Conservation (phyloP, 2,888 invertebrate species). For the Diogma glabrata region DNA sequence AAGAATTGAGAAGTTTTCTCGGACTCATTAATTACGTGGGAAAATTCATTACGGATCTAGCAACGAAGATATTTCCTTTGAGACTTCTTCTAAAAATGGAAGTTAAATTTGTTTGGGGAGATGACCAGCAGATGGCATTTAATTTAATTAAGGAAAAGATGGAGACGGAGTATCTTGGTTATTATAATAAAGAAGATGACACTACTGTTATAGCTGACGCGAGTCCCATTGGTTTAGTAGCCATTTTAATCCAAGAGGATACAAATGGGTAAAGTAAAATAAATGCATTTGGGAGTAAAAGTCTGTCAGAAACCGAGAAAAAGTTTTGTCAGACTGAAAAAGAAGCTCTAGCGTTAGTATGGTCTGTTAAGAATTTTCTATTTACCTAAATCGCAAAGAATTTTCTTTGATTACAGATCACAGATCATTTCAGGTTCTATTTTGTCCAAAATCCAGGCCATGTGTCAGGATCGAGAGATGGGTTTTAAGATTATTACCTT, state of each 20-base stretch:
- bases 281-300: neutral
- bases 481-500: too few relatives aligned
- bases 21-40: neutral
- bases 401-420: too few relatives aligned
- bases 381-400: too few relatives aligned
- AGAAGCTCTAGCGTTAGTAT: neutral
- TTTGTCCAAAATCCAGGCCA: too few relatives aligned
- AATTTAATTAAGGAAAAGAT: neutral
- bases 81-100: too few relatives aligned
- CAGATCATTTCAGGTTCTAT: too few relatives aligned
- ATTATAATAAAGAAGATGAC: neutral
- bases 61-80: neutral
- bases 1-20: neutral
- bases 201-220: neutral
- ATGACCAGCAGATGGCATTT: neutral
- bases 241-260: neutral
- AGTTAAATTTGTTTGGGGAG: too few relatives aligned
- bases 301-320: neutral
- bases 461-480: too few relatives aligned
- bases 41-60: neutral
- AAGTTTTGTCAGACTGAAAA: neutral
- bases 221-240: neutral
- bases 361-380: neutral
- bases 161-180: neutral
- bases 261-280: neutral